phyloP scores from a whole-genome alignment of 1,140 invertebrate genomes.

The Acyrthosiphon pisum region DNA sequence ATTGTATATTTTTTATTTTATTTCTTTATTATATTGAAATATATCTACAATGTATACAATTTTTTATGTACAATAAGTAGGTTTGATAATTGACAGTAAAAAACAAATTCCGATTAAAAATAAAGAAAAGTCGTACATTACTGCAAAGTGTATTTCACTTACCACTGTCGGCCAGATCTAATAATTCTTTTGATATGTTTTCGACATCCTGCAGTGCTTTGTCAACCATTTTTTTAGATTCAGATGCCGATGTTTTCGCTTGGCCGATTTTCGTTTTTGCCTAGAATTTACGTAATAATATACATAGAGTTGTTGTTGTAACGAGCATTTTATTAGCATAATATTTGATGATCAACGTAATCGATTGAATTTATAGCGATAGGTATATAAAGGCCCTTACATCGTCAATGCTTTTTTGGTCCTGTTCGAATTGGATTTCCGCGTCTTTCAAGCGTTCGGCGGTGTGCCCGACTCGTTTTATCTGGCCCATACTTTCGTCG shows the following conservation, averaged over 20 bases:
- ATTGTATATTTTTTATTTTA: too few relatives aligned
- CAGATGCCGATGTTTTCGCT: conserved; percentile 81
- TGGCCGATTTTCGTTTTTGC: conserved; percentile 81
- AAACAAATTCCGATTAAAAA: too few relatives aligned
- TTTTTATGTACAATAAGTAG: too few relatives aligned
- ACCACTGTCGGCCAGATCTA: conserved; percentile 79
- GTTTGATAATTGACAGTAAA: too few relatives aligned
- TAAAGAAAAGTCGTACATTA: too few relatives aligned
- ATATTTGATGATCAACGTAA: not conserved
- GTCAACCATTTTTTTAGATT: conserved; percentile 80
- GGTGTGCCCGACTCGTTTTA: conserved; percentile 74
- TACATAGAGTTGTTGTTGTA: not conserved
- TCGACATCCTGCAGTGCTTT: conserved; percentile 81
- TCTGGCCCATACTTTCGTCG: conserved; percentile 79
- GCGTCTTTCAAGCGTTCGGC: conserved; percentile 74
- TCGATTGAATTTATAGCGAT: not conserved
- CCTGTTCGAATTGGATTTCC: conserved; percentile 76
- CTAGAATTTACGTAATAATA: conserved; percentile 62
- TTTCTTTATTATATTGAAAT: too few relatives aligned
- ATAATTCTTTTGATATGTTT: conserved; percentile 80
- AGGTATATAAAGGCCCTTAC: conserved; percentile 66
- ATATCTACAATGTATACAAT: too few relatives aligned
- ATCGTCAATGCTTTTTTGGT: conserved; percentile 76
- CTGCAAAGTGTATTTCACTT: conserved; percentile 58
- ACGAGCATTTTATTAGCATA: not conserved